Evolutionary conservation across 2,797 vertebrate species (phyloP).

Genomic region (Hippocampus kuda): DNA sequence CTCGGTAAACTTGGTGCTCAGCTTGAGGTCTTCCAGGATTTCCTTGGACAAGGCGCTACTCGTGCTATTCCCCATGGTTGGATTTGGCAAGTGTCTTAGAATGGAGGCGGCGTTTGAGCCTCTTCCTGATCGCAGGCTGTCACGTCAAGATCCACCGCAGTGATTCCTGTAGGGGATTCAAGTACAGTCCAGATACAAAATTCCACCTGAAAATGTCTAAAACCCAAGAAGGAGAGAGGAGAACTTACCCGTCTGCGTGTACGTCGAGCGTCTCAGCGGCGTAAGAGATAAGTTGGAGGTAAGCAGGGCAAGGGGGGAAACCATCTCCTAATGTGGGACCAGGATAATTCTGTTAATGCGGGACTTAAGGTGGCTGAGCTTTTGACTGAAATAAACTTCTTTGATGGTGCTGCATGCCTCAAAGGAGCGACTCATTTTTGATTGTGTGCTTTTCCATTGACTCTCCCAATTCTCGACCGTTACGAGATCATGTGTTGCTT

Average conservation of each 20-base stretch:
- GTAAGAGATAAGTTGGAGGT: conserved; percentile 29
- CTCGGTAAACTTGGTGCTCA: conserved; percentile 68
- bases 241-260: conserved; percentile 34
- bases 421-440: neutral
- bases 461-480: neutral
- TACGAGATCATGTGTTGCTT: neutral
- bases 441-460: neutral
- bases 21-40: conserved; percentile 75
- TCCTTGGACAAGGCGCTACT: conserved; percentile 72
- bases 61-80: conserved; percentile 69
- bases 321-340: conserved; percentile 48
- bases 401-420: neutral
- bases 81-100: neutral
- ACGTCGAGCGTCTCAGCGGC: conserved; percentile 30
- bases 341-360: conserved; percentile 68
- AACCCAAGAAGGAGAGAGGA: neutral
- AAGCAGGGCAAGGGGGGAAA: conserved; percentile 48
- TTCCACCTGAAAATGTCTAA: neutral
- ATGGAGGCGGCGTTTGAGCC: neutral
- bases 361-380: conserved; percentile 69
- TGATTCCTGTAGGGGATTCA: neutral
- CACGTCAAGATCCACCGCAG: neutral
- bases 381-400: conserved; percentile 47
- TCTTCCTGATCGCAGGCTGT: neutral
- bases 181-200: neutral